Evolutionary conservation across 1,140 invertebrate genomes (phyloP).

Genomic region (Melitaea cinxia): DNA sequence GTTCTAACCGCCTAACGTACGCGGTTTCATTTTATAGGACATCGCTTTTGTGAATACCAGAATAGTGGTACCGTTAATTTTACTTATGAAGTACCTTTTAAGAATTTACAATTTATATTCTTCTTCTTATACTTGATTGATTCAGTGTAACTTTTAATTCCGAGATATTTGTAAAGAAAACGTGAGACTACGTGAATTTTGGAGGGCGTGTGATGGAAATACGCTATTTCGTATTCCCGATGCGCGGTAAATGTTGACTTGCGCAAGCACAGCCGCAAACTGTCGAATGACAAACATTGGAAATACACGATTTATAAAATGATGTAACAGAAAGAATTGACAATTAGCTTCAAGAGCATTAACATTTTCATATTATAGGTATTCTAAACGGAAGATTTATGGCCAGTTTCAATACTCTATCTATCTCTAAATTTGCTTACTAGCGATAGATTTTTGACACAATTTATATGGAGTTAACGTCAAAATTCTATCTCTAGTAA

Average conservation of each 20-base stretch:
- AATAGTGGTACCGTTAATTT: not conserved
- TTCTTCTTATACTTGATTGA: not conserved
- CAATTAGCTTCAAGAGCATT: not conserved
- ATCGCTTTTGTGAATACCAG: not conserved
- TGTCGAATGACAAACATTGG: slow-evolving; percentile 31
- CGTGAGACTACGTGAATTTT: slow-evolving; percentile 58
- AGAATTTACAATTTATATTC: not conserved
- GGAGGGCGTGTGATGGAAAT: slow-evolving; percentile 55
- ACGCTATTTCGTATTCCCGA: slow-evolving; percentile 54
- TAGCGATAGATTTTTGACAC: too few species aligned
- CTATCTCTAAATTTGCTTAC: too few species aligned
- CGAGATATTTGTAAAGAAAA: slow-evolving; percentile 48
- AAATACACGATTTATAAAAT: slow-evolving; percentile 23
- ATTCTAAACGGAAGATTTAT: too few species aligned
- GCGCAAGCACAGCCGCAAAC: slow-evolving; percentile 39
- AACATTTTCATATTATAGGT: not conserved
- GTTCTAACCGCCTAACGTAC: slow-evolving; percentile 16
- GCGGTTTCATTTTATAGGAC: slow-evolving; percentile 15
- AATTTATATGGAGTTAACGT: too few species aligned
- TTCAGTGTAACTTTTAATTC: slow-evolving; percentile 38
- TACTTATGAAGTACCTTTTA: not conserved
- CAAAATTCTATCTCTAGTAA: too few species aligned
- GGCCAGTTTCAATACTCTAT: too few species aligned
- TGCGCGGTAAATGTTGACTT: slow-evolving; percentile 44
- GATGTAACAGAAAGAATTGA: slow-evolving; percentile 5